Base-by-base conservation (phyloP, 2,113 vertebrate genomes). In the Scytalopus superciliaris region DNA sequence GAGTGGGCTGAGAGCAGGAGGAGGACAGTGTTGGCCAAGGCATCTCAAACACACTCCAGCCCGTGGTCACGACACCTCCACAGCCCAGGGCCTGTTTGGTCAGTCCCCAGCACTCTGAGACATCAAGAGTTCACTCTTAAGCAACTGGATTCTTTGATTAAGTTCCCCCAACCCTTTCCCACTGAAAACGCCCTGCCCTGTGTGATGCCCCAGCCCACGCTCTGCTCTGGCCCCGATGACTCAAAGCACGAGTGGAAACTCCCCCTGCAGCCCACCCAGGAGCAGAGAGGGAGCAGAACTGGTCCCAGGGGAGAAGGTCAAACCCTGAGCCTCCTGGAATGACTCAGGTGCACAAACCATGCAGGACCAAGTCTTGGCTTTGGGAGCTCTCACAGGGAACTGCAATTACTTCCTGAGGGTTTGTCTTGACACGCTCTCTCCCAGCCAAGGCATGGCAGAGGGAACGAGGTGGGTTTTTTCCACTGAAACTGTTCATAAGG, bases 321-420 rank as follows among this genome's bases (percentile, higher is more conserved):
- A 42, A 16, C 12, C 45, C 68, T 70, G 47, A 60, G 57, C 87
- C 63, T 1, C 7, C 53, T 39, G 55, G 10, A 33, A 11, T 47
- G 72, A 84, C 49, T 79, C 89, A 76, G 39, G 33, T 40, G 70
- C 79, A 30, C 23, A 42, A 18, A 19, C 30, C 44, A 0, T 47
- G 77, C 64, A 44, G 84, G 80, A 90, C 59, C 42, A 40, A 89
- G 64, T 82, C 92, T 76, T 7, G 15, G 11, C 74, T 25, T 10
- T 21, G 64, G 88, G 83, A 11, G 52, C 88, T 72, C 95, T 87
- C 78, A 39, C 88, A 86, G 87, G 96, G 93, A 94, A 49, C 22
- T 70, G 92, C 66, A 95, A 95, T 96, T 93, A 79, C 90, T 96
- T 95, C 96, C 93, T 96, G 91, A 95, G 75, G 73, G 84, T 81